Percentiles rank a stretch among this genome's conserved stretches.
These are phyloP conservation scores for Tachina grossa DNA, from an alignment of 2,888 invertebrate genomes.

Conservation along the genomic window DNA sequence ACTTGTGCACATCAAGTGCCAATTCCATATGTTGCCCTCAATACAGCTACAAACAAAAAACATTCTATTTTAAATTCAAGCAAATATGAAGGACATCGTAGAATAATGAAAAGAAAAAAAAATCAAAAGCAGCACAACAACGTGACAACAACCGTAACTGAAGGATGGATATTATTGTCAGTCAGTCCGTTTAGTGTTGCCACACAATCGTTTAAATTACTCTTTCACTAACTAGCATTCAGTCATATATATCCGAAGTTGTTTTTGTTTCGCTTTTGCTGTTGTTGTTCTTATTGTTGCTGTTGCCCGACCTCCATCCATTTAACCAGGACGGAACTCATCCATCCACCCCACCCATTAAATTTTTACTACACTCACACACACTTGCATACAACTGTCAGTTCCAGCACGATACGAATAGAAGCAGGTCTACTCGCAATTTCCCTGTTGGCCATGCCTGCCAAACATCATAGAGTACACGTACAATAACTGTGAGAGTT, in stretches of 20 bases:
- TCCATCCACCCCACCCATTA: conserved; percentile 42
- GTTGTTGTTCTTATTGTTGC: conserved; percentile 8
- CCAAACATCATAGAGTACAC: no score
- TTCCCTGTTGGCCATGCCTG: no score
- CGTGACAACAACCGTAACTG: conserved; percentile 57
- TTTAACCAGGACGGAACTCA: conserved; percentile 53
- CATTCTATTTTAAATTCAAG: conserved; percentile 55
- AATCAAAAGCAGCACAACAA: conserved; percentile 30
- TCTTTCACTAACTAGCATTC: conserved; percentile 12
- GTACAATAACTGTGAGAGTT: no score
- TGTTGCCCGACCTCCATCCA: conserved; percentile 61
- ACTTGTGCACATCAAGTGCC: conserved; percentile 63
- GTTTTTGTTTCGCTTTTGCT: background rate
- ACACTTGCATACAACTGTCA: conserved; percentile 1
- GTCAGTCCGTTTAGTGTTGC: conserved; percentile 35
- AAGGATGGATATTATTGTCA: conserved; percentile 45
- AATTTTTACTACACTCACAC: background rate
- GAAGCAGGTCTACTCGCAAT: background rate
- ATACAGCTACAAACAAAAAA: conserved; percentile 42
- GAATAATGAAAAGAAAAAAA: conserved; percentile 18
- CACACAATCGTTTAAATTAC: conserved; percentile 30
- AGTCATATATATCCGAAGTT: conserved; percentile 4
- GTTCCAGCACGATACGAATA: background rate
- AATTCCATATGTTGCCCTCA: conserved; percentile 71
- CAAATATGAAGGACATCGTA: conserved; percentile 61